phyloP scores from a whole-genome alignment of 2,888 invertebrate species.

The Acronicta alni region DNA sequence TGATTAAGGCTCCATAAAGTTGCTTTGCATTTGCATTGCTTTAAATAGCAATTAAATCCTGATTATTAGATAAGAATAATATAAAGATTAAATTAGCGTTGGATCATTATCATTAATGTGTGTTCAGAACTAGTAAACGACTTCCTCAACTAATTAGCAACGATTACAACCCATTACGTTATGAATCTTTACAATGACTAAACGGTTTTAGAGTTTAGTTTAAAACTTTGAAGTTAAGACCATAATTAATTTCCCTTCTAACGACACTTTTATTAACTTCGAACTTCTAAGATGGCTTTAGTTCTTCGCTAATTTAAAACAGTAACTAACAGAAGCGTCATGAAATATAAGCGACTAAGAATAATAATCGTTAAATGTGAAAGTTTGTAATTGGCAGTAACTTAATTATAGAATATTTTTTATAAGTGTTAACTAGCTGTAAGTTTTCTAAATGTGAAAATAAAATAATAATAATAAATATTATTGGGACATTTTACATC shows the following conservation, averaged over 20 bases:
- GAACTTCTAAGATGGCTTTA: background rate
- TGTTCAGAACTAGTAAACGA: slow-evolving; percentile 17
- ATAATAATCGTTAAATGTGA: no score
- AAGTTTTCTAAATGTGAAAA: no score
- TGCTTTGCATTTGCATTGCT: no score
- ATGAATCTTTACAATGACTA: slow-evolving; percentile 22
- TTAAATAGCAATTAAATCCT: slow-evolving; percentile 5
- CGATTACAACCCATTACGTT: slow-evolving; percentile 29
- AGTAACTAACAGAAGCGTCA: background rate
- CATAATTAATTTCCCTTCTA: background rate
- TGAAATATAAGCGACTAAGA: no score
- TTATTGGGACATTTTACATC: no score
- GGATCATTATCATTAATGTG: slow-evolving; percentile 3
- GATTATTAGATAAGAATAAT: slow-evolving; percentile 3
- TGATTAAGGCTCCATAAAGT: background rate
- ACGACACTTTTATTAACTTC: background rate
- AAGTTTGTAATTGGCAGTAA: no score
- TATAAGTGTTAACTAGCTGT: no score
- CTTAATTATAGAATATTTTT: no score
- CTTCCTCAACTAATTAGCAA: slow-evolving; percentile 24
- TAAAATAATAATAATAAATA: no score
- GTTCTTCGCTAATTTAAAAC: background rate
- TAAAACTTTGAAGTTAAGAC: background rate
- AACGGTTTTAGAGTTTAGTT: slow-evolving; percentile 5
- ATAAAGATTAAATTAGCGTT: no score